Base-by-base conservation (phyloP, 1,140 invertebrate genomes). In the Calephelis nemesis region DNA sequence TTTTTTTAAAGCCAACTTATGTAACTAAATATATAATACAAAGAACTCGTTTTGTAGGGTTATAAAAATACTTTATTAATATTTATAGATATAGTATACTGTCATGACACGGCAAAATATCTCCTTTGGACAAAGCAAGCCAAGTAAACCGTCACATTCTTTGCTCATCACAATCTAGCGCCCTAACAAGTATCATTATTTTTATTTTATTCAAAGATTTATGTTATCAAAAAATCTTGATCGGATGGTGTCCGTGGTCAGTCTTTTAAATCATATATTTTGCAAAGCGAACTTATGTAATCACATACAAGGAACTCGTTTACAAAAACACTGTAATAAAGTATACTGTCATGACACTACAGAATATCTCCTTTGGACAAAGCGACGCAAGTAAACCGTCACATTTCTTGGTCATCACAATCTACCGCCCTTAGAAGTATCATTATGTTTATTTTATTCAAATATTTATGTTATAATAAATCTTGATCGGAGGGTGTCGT, bases 161-260 rank as follows among this genome's bases (percentile, higher is more conserved):
- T 39, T n/a, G 39, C 39, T 7, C 30, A 50, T 39, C 47, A 50
- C 63, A 50, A 13, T 40, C 39, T 13, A 9, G 30, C 19, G 42
- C 40, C 52, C 50, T 42, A 47, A 47, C 39, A 50, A 50, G 47
- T 13, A 49, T 79, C 79, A 88, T 91, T 30, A 30, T 30, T 30
- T 30, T 30, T 30, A 30, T 30, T 30, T 30, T 30, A 30, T 30
- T 30, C 30, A 30, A 30, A 30, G 19, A 84, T 83, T 84, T 81
- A 82, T 81, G 74, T 77, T 75, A 76, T 70, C 67, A 68, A 76
- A 79, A 78, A 82, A 83, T 77, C 81, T 80, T 74, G 78, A 84
- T 84, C 75, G 78, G 81, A 69, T 76, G 82, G 84, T 77, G 78
- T 70, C 71, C 77, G 82, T 82, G n/a, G n/a, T n/a, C n/a, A n/a